A percentile compares a stretch with the other conserved stretches of the same genome.
These are phyloP conservation scores for Drosophila subquinaria DNA, from an alignment of 2,888 invertebrate genomes.

Conservation along the genomic window DNA sequence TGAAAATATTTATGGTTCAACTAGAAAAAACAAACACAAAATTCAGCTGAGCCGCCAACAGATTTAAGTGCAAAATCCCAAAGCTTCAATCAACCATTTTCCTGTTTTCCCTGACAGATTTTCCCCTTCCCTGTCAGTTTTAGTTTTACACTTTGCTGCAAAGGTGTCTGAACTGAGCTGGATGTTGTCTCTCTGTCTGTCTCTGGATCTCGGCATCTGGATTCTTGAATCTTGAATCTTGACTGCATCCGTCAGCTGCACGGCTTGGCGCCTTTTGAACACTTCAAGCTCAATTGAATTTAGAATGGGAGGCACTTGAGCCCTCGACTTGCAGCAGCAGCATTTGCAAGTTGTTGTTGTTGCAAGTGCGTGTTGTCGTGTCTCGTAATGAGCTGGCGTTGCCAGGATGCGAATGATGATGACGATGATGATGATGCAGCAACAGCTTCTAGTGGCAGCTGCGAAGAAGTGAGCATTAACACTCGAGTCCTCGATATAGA, in stretches of 20 bases:
- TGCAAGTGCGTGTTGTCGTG: slow-evolving; percentile 58
- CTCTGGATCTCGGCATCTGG: slow-evolving; percentile 4
- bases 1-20: slow-evolving; percentile 51
- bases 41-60: slow-evolving; percentile 18
- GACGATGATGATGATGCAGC: slow-evolving; percentile 10
- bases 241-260: slow-evolving; percentile 48
- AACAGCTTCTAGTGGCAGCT: slow-evolving; percentile 33
- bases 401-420: slow-evolving; percentile 36
- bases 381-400: slow-evolving; percentile 59
- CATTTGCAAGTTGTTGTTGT: slow-evolving; percentile 20
- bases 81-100: slow-evolving; percentile 38
- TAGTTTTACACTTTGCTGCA: slow-evolving; percentile 19
- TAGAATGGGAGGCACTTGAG: slow-evolving; percentile 67
- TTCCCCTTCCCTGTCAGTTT: neutral
- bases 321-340: slow-evolving; percentile 24
- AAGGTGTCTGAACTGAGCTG: slow-evolving; percentile 17
- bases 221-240: slow-evolving; percentile 18
- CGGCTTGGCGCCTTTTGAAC: slow-evolving; percentile 63
- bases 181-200: slow-evolving; percentile 15
- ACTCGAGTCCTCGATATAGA: slow-evolving; percentile 25
- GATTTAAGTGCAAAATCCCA: slow-evolving; percentile 42
- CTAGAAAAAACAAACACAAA: slow-evolving; percentile 21
- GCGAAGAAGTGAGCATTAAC: slow-evolving; percentile 41
- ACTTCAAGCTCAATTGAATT: slow-evolving; percentile 77
- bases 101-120: neutral